Evolutionary conservation across 2,888 invertebrate species (phyloP), one percentile per base, ranked within the genome.

Genomic region (Petrolisthes cinctipes): DNA sequence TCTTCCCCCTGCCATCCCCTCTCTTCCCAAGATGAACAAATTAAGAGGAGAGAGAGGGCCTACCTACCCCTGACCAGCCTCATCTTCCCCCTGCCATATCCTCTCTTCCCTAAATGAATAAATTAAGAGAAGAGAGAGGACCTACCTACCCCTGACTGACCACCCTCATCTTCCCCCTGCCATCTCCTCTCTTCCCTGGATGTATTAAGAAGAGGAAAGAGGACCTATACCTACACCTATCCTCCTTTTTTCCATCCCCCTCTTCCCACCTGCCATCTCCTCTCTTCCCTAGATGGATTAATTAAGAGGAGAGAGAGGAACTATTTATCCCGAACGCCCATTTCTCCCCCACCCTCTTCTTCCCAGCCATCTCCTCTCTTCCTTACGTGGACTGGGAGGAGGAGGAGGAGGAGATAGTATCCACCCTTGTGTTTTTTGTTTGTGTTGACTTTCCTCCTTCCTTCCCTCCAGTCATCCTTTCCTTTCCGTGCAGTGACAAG

Each of bases 191-290:
- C 37, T 37, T 37, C 37, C 37, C 37, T 37, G 37, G 37, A 37
- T 37, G 37, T 37, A 37, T 37, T 37, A 37, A 37, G 37, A n/a
- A n/a, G n/a, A n/a, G n/a, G n/a, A n/a, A n/a, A 37, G 37, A 37
- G 37, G 37, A 37, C 37, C 37, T 37, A 37, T 37, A 37, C 37
- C 37, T 37, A 37, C 37, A 37, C 37, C 37, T 37, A 37, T 1
- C 37, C 37, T 37, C 37, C 0, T 61, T 4, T 37, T 37, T 37
- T 37, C 0, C 37, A 2, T 37, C 37, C 37, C 2, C 37, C 61
- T 68, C 57, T 20, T 90, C 4, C 89, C 89, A n/a, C 89, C 90
- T 6, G 53, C 90, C 54, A 14, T 83, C 9, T 57, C 85, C 6
- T 73, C 71, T 11, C 86, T 90, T 7, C 61, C 73, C 20, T 80